Percentiles rank a stretch among this genome's conserved stretches.
phyloP scores from a whole-genome alignment of 2,797 vertebrate species.

The Telmatherina bonti region DNA sequence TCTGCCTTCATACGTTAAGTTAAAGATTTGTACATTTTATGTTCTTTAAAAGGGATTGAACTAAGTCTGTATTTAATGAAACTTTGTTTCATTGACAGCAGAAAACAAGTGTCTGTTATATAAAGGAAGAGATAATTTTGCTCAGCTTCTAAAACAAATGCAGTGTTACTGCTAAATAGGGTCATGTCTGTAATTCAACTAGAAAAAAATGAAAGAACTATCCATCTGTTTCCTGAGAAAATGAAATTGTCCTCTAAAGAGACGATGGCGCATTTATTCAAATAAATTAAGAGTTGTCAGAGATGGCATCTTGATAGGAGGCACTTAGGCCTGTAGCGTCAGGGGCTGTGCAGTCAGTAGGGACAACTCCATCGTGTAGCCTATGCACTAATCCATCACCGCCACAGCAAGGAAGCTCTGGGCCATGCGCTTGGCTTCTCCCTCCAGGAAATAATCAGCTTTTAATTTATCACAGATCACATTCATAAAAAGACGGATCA shows the following conservation, averaged over 20 bases:
- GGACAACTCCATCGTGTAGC: constrained; percentile 70
- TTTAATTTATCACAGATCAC: constrained; percentile 84
- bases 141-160: constrained; percentile 13
- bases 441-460: constrained; percentile 83
- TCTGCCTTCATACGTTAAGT: background rate
- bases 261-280: constrained; percentile 69
- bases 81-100: background rate
- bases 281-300: constrained; percentile 74
- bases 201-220: constrained; percentile 56
- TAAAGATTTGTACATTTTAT: background rate
- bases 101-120: constrained; percentile 10
- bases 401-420: constrained; percentile 47
- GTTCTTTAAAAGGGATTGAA: background rate
- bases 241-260: constrained; percentile 62
- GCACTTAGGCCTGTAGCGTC: constrained; percentile 68
- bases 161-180: constrained; percentile 12
- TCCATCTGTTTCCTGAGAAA: constrained; percentile 48
- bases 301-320: constrained; percentile 64
- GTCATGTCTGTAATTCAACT: constrained; percentile 36
- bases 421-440: constrained; percentile 68
- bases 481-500: constrained; percentile 70
- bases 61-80: background rate
- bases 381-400: constrained; percentile 77
- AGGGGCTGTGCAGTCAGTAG: constrained; percentile 63
- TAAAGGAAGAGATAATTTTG: background rate